A percentile compares a stretch with the other conserved stretches of the same genome.
Conservation (phyloP, 1,140 invertebrate genomes). For the Drosophila sucinea region DNA sequence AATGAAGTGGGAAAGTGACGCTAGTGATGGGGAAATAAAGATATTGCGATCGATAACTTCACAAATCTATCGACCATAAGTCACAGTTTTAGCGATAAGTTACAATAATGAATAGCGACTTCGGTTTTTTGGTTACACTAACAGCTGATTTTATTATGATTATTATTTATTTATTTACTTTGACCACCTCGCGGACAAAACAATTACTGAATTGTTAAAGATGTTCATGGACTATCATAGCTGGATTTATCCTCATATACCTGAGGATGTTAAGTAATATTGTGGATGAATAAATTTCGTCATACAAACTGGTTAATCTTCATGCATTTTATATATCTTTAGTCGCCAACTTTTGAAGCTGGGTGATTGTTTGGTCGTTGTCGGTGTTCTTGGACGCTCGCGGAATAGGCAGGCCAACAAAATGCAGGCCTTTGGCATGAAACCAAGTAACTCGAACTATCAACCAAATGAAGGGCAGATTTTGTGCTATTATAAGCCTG, state of each 20-base stretch:
- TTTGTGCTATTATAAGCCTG: constrained; percentile 72
- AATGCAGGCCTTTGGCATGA: constrained; percentile 73
- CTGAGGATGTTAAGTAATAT: constrained; percentile 57
- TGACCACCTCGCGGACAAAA: no score
- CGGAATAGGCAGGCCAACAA: constrained; percentile 69
- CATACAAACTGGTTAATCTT: not conserved
- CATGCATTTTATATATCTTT: not conserved
- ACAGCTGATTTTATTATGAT: constrained; percentile 25
- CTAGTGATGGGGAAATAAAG: not conserved
- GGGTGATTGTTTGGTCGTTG: constrained; percentile 57
- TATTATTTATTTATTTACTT: not conserved
- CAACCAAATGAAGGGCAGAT: constrained; percentile 53
- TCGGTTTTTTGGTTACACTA: not conserved
- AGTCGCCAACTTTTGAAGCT: constrained; percentile 40
- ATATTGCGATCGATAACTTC: not conserved
- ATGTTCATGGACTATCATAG: constrained; percentile 57
- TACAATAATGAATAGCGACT: no score
- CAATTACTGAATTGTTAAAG: not conserved
- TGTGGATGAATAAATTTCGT: not conserved
- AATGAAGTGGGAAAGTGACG: constrained; percentile 13
- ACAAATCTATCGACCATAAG: not conserved
- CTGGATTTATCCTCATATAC: constrained; percentile 71
- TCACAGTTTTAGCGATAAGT: not conserved
- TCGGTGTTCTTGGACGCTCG: constrained; percentile 78
- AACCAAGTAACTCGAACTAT: constrained; percentile 26